phyloP scores from a whole-genome alignment of 35 echinoderm and acorn worm species.

The Chiridota heheva region DNA sequence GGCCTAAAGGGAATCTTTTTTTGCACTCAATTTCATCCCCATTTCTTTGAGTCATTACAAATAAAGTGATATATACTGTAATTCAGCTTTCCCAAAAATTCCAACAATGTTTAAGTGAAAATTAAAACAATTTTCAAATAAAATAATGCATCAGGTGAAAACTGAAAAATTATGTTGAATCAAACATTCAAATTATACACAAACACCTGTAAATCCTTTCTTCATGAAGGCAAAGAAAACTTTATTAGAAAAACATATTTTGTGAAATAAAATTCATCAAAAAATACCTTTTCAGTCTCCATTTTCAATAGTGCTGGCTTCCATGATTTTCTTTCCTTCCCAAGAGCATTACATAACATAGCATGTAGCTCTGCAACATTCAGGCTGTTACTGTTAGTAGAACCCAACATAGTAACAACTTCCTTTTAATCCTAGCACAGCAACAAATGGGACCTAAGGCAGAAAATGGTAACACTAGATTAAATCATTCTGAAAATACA shows the following conservation, averaged over 20 bases:
- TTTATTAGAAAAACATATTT: background rate
- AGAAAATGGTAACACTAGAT: no score
- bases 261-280: background rate
- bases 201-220: background rate
- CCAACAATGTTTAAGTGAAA: background rate
- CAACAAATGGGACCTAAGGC: conserved; percentile 58
- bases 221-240: background rate
- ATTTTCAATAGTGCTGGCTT: conserved; percentile 64
- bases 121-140: background rate
- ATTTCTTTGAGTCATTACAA: no score
- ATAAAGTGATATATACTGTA: no score
- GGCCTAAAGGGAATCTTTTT: no score
- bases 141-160: background rate
- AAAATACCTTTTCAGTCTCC: conserved; percentile 72
- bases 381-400: conserved; percentile 54
- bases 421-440: conserved; percentile 13
- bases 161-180: background rate
- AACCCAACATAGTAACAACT: conserved; percentile 64
- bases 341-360: conserved; percentile 67
- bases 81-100: no score
- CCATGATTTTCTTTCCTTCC: conserved; percentile 67
- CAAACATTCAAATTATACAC: background rate
- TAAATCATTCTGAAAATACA: no score
- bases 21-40: no score
- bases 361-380: conserved; percentile 53